Percentiles rank a stretch among this genome's conserved stretches.
These are phyloP conservation scores for Montipora sp. DNA, from an alignment of 64 coral and sea anemone species.

Conservation along the genomic window DNA sequence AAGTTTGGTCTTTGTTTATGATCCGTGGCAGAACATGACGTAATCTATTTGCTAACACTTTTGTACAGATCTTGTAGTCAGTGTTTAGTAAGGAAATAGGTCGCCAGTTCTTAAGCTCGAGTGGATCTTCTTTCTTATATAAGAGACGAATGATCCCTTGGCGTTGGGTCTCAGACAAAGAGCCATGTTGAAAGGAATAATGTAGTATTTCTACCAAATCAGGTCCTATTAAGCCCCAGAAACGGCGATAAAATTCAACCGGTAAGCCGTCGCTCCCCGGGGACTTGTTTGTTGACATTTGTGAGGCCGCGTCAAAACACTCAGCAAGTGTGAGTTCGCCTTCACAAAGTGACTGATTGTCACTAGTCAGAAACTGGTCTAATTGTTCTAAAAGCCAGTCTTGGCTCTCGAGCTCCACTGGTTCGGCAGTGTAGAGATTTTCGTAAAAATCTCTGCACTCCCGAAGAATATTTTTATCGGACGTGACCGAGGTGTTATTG, in stretches of 20 bases:
- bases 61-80: too few relatives aligned
- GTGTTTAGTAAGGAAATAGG: too few relatives aligned
- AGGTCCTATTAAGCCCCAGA: background rate
- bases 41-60: too few relatives aligned
- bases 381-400: background rate
- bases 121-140: background rate
- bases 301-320: background rate
- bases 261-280: conserved; percentile 9
- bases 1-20: background rate
- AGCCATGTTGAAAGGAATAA: background rate
- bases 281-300: background rate
- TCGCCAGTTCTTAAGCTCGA: too few relatives aligned
- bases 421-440: conserved; percentile 2
- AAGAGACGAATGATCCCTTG: background rate
- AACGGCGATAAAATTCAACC: background rate
- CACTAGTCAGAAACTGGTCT: background rate
- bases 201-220: conserved; percentile 2
- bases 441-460: conserved; percentile 1
- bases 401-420: background rate
- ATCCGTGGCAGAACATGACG: too few relatives aligned
- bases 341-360: background rate
- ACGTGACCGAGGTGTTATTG: too few relatives aligned
- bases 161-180: background rate
- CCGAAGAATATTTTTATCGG: too few relatives aligned
- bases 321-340: background rate